A percentile compares a stretch with the other conserved stretches of the same genome.
These are phyloP conservation scores for Engraulis encrasicolus DNA, from an alignment of 2,113 vertebrate genomes.

Conservation along the genomic window DNA sequence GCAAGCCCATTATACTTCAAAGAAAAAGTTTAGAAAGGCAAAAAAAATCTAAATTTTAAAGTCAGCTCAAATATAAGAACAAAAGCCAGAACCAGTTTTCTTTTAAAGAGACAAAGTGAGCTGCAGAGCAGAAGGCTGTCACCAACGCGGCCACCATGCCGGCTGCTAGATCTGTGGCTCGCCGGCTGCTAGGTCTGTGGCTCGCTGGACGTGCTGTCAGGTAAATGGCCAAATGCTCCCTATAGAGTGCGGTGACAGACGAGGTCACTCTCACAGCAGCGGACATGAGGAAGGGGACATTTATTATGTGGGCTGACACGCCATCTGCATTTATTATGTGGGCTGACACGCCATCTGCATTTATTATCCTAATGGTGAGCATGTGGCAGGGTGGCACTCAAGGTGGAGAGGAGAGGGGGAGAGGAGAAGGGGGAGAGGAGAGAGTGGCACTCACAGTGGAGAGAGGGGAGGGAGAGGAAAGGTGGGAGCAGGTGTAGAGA, in stretches of 20 bases:
- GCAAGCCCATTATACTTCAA: no score
- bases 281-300: not conserved
- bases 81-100: not conserved
- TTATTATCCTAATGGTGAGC: slow-evolving; percentile 11
- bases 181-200: not conserved
- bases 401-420: not conserved
- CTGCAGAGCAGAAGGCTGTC: not conserved
- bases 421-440: no score
- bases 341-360: not conserved
- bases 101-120: not conserved
- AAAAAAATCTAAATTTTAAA: not conserved
- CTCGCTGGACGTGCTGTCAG: not conserved
- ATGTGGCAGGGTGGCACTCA: not conserved
- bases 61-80: not conserved
- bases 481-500: no score
- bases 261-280: slow-evolving; percentile 7
- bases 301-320: not conserved
- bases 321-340: slow-evolving; percentile 2
- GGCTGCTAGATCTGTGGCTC: not conserved
- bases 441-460: no score
- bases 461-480: no score
- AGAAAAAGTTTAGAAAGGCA: no score
- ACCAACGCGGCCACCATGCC: no score
- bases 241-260: not conserved
- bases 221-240: not conserved